Evolutionary conservation across 1,140 invertebrate genomes (phyloP).

Genomic region (Saccostrea cuccullata): DNA sequence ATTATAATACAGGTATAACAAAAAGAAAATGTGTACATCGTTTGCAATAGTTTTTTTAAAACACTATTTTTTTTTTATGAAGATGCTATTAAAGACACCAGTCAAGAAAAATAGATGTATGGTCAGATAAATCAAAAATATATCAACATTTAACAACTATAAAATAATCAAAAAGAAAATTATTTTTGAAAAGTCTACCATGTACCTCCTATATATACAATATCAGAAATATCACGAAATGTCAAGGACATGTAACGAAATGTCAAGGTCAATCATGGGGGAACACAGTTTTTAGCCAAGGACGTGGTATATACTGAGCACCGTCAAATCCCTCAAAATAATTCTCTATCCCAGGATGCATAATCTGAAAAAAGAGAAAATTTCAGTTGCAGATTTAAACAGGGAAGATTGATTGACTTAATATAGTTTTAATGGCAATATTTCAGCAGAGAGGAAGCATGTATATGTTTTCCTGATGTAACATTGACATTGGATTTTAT

Average conservation of each 20-base stretch:
- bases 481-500: too few relatives aligned
- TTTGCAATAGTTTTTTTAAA: background rate
- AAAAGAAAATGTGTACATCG: background rate
- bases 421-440: too few relatives aligned
- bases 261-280: constrained; percentile 69
- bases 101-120: background rate
- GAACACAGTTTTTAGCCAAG: constrained; percentile 74
- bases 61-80: background rate
- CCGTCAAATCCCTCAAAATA: constrained; percentile 79
- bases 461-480: background rate
- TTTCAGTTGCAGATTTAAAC: background rate
- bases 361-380: constrained; percentile 66
- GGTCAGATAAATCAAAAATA: background rate
- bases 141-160: background rate
- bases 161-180: background rate
- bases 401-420: too few relatives aligned
- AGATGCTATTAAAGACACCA: background rate
- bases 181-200: background rate
- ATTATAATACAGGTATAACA: too few relatives aligned
- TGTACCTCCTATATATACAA: background rate
- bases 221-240: constrained; percentile 18
- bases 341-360: constrained; percentile 75
- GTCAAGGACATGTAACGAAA: background rate
- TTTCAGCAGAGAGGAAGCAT: too few relatives aligned
- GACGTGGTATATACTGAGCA: constrained; percentile 75